Base-by-base conservation (phyloP, 2,797 vertebrate species). In the Betta splendens region DNA sequence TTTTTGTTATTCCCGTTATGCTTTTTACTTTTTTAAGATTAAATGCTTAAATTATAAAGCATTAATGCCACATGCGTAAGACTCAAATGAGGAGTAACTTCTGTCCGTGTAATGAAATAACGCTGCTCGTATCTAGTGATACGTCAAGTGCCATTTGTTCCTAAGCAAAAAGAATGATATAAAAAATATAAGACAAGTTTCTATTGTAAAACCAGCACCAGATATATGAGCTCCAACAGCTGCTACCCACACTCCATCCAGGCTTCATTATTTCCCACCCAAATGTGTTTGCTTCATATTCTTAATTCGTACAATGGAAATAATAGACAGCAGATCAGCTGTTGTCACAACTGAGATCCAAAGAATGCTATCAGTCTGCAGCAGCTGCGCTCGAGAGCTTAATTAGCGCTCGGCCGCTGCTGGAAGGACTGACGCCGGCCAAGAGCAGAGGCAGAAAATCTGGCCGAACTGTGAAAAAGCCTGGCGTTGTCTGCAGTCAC, bases 321-420 rank as follows among this genome's bases (percentile, higher is more conserved):
- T 51, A 77, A 78, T 1, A 62, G 62, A 80, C 63, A 50, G 52
- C 75, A 72, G 69, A 76, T 85, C 62, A 40, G 75, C 59, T 23
- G 21, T 69, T 62, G 38, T 69, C 53, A 79, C 53, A 58, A 76
- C 63, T 12, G 36, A 13, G 57, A 65, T 49, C 84, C 79, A 76
- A 85, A 83, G 67, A 69, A 63, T 40, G 42, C 76, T 81, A 81
- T 89, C 84, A 69, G 75, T 73, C 79, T 53, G 57, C 68, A 68
- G 66, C 87, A 86, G 82, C 83, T 81, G 80, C 64, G 64, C 77
- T 78, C 5, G 66, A 67, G 64, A 32, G 52, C 71, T 57, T 80
- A 80, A 87, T 86, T 85, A 81, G 53, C 72, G 71, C 56, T 56
- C 61, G 72, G 72, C 77, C 59, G 7, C 72, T 75, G 72, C 65